phyloP scores from a whole-genome alignment of 37 sponge, comb jelly and placozoan species.

The Amphimedon queenslandica region DNA sequence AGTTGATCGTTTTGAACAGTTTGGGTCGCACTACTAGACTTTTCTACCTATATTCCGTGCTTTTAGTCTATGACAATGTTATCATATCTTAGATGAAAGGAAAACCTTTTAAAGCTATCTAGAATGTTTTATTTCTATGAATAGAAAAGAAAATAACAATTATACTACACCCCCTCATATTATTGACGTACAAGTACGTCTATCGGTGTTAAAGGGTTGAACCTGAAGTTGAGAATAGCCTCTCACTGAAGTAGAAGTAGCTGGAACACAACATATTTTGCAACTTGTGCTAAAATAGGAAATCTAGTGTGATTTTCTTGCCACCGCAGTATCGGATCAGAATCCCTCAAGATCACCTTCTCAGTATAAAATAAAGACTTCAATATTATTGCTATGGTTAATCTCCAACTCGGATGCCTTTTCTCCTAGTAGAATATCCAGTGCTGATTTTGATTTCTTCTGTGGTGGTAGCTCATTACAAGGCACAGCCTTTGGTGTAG shows the following conservation, averaged over 20 bases:
- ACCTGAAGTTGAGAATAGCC: neutral
- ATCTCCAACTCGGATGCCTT: too few species aligned
- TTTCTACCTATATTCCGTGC: too few species aligned
- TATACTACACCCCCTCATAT: too few species aligned
- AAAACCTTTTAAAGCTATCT: too few species aligned
- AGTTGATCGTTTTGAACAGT: too few species aligned
- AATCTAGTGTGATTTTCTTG: neutral
- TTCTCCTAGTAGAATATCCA: constrained; percentile 1
- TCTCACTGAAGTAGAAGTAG: constrained; percentile 17
- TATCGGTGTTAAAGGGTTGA: too few species aligned
- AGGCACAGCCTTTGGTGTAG: neutral
- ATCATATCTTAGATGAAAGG: too few species aligned
- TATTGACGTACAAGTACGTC: too few species aligned
- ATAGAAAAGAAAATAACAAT: too few species aligned
- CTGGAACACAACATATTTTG: neutral
- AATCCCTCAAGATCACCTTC: neutral
- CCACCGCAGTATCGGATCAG: constrained; percentile 9
- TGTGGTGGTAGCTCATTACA: constrained; percentile 1
- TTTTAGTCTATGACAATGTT: too few species aligned
- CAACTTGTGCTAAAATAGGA: constrained; percentile 10
- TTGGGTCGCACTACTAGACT: too few species aligned
- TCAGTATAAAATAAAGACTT: neutral
- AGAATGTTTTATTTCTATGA: too few species aligned
- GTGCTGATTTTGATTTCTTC: constrained; percentile 1
- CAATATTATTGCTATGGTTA: neutral